These are phyloP conservation scores for Watsonalla cultraria DNA, from an alignment of 2,888 invertebrate genomes.

Conservation along the genomic window DNA sequence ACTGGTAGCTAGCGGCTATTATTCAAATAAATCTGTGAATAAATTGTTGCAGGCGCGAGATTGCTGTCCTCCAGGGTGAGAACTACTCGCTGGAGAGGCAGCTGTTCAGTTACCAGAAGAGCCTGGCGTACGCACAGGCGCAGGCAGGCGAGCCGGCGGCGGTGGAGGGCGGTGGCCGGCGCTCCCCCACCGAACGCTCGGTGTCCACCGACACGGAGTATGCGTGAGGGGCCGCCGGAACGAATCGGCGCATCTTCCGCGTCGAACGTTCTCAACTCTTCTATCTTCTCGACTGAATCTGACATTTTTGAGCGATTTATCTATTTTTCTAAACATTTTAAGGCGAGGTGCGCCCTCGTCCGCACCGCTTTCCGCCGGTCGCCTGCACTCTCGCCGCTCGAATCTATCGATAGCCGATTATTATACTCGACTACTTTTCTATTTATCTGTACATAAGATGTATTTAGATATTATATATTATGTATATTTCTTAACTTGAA, in stretches of 20 bases:
- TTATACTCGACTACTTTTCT: conserved; percentile 78
- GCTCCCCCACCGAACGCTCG: conserved; percentile 78
- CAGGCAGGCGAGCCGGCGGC: conserved; percentile 72
- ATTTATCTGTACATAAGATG: conserved; percentile 78
- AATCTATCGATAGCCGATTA: conserved; percentile 76
- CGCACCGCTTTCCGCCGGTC: conserved; percentile 75
- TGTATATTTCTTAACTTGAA: conserved; percentile 77
- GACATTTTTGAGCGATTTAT: conserved; percentile 78
- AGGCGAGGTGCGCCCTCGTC: conserved; percentile 76
- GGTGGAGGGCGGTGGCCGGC: conserved; percentile 54
- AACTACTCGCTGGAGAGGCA: conserved; percentile 90
- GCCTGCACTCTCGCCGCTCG: conserved; percentile 77
- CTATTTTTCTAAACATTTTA: conserved; percentile 79
- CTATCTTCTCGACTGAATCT: conserved; percentile 75
- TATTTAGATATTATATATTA: conserved; percentile 78
- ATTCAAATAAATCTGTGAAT: not conserved
- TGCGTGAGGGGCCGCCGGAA: conserved; percentile 76
- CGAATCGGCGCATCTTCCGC: conserved; percentile 31
- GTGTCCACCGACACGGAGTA: conserved; percentile 85
- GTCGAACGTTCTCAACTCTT: conserved; percentile 52
- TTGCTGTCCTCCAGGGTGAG: conserved; percentile 88
- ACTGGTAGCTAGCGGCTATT: too few relatives aligned
- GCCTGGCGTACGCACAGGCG: conserved; percentile 85
- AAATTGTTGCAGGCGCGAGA: conserved; percentile 82
- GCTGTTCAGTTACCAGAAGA: conserved; percentile 89